Base-by-base conservation (phyloP, 2,113 vertebrate species). In the Crotophaga sulcirostris region DNA sequence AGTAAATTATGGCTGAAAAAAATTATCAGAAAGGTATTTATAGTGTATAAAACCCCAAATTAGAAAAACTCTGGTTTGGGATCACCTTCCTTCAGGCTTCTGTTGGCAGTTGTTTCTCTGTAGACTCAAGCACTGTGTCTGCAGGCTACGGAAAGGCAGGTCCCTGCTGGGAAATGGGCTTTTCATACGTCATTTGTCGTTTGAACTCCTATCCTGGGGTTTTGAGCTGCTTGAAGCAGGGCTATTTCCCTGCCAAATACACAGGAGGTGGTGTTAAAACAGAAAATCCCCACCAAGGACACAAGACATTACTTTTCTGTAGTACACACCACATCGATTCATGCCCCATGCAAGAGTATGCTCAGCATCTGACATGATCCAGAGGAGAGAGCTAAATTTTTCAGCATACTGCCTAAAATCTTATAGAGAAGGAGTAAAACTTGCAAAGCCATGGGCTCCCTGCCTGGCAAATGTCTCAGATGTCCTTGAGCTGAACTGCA, bases 331-430 rank as follows among this genome's bases (percentile, higher is more conserved):
- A 16, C 49, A 6, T 9, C 52, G 63, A 72, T 16, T 40, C 11
- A 0, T 6, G 31, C 31, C 16, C n/a, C 47, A 8, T 28, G 6
- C 11, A 12, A 9, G 25, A 54, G 7, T 5, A 0, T 1, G 9
- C 12, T 25, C 62, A 31, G 28, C 62, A 45, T 17, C 84, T 78
- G 95, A 6, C 45, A 11, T 0, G 0, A 13, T 16, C 63, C 26
- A 4, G 25, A 21, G 10, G 31, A 29, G 31, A 75, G 21, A 5
- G 5, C 2, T 28, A 11, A 7, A 3, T 11, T 44, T 16, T 49
- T 49, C 55, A 9, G 16, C n/a, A 13, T 6, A 2, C 5, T 10
- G 11, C 36, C 3, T 14, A 4, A 68, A 55, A 23, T 15, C 25
- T 6, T 4, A 3, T 2, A 1, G 17, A 52, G 47, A 11, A 55